Evolutionary conservation across 2,113 vertebrate genomes (phyloP).

Genomic region (Sciurus niger): DNA sequence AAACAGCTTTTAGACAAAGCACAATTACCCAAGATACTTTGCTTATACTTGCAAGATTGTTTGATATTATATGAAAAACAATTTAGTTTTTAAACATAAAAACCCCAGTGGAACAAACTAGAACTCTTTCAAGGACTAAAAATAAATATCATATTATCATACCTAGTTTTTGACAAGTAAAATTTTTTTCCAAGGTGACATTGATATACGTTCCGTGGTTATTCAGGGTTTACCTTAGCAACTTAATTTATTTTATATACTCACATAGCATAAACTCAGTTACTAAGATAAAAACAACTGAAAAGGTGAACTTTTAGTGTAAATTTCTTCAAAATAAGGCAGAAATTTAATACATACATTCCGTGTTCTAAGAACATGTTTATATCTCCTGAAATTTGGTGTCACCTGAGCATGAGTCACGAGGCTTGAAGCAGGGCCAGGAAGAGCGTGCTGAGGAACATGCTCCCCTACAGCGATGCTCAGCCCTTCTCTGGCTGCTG

Average conservation of each 20-base stretch:
- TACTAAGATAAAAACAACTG: neutral
- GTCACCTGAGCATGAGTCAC: slow-evolving; percentile 19
- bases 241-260: neutral
- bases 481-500: neutral
- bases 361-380: slow-evolving; percentile 4
- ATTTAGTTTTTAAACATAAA: slow-evolving; percentile 67
- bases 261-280: neutral
- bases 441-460: neutral
- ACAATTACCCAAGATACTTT: slow-evolving; percentile 10
- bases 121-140: slow-evolving; percentile 70
- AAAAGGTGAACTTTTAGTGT: neutral
- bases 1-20: slow-evolving; percentile 37
- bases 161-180: slow-evolving; percentile 58
- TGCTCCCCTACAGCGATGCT: neutral
- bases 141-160: slow-evolving; percentile 68
- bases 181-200: slow-evolving; percentile 50
- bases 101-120: neutral
- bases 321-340: slow-evolving; percentile 42
- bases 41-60: slow-evolving; percentile 29
- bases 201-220: neutral
- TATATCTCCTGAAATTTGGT: slow-evolving; percentile 33
- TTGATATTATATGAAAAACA: slow-evolving; percentile 70
- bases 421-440: neutral
- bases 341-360: neutral
- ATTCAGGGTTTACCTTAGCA: slow-evolving; percentile 2